Percentiles rank a stretch among this genome's conserved stretches.
phyloP scores from a whole-genome alignment of 2,113 vertebrate species.

The Oreochromis spilurus region DNA sequence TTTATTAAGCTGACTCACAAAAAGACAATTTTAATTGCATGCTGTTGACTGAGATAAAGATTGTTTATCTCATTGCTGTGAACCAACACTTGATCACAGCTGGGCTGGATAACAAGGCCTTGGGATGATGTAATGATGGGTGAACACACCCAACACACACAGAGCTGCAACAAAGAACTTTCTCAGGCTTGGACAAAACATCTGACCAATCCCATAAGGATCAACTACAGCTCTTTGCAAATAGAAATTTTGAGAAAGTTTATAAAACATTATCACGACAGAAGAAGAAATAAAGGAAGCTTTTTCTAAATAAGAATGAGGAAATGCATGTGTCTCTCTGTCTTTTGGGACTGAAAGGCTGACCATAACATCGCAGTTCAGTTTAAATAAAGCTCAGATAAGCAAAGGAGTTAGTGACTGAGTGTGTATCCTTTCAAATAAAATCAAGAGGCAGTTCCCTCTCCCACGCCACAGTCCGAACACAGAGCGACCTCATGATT shows the following conservation, averaged over 20 bases:
- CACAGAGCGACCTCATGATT: slow-evolving; percentile 40
- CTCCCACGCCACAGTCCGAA: slow-evolving; percentile 43
- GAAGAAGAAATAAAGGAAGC: background rate
- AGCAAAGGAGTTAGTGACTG: background rate
- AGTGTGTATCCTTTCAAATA: slow-evolving; percentile 17
- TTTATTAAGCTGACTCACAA: background rate
- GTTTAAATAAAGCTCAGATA: slow-evolving; percentile 3
- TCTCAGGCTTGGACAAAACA: slow-evolving; percentile 25
- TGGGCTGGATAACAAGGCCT: slow-evolving; percentile 6
- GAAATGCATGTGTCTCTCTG: background rate
- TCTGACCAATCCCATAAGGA: background rate
- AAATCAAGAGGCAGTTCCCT: background rate
- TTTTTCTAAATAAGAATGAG: background rate
- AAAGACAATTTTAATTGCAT: background rate
- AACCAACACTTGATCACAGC: slow-evolving; percentile 41
- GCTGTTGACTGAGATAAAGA: background rate
- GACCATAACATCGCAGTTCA: background rate
- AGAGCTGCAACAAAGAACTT: slow-evolving; percentile 49
- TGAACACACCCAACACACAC: slow-evolving; percentile 7
- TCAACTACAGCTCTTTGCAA: background rate
- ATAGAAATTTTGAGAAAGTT: background rate
- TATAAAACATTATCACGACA: background rate
- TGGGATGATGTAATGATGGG: slow-evolving; percentile 6
- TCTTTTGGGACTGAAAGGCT: background rate
- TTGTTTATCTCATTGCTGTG: slow-evolving; percentile 11